Evolutionary conservation across 1,140 invertebrate genomes (phyloP), one percentile per base, ranked within the genome.

Genomic region (Procambarus virginalis): DNA sequence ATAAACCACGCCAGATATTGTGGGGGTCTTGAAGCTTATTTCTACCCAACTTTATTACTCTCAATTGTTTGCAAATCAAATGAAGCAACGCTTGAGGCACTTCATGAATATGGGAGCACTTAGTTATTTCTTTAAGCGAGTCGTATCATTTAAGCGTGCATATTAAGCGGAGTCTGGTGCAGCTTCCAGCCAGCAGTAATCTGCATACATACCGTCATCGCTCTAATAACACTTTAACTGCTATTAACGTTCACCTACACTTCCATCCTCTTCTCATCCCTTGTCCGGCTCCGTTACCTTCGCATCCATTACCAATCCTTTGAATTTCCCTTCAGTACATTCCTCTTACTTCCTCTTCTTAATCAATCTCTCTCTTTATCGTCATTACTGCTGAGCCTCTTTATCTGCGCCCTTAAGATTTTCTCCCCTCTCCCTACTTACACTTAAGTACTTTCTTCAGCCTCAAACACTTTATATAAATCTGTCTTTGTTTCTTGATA

Each of bases 161-260:
- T 49, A 49, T 78, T 9, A 78, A 49, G 77, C 46, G 45, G 77
- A 10, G 51, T 48, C 12, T 49, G 46, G 14, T 78, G 77, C 17
- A 78, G 34, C 17, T 6, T n/a, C 20, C 20, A 51, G 51, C 34
- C 17, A 51, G 51, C 49, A 58, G 46, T 78, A 20, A 78, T 78
- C 77, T 78, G 77, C 77, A 78, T 78, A 78, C 77, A 78, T 78
- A 78, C 49, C 77, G 51, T 34, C 17, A 22, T 46, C 49, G 34
- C 6, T 10, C 12, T 49, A 78, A 78, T 78, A 78, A 78, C 77
- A 78, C 77, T 78, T 78, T 78, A 51, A 49, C 46, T 78, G 46
- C 77, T 78, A 78, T 78, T 78, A 78, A 12, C 14, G n/a, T 17
- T 6, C 51, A 51, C 51, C 77, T 17, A 48, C 51, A 34, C 34